phyloP scores from a whole-genome alignment of 2,797 vertebrate genomes.

The Hoplostethus mediterraneus region DNA sequence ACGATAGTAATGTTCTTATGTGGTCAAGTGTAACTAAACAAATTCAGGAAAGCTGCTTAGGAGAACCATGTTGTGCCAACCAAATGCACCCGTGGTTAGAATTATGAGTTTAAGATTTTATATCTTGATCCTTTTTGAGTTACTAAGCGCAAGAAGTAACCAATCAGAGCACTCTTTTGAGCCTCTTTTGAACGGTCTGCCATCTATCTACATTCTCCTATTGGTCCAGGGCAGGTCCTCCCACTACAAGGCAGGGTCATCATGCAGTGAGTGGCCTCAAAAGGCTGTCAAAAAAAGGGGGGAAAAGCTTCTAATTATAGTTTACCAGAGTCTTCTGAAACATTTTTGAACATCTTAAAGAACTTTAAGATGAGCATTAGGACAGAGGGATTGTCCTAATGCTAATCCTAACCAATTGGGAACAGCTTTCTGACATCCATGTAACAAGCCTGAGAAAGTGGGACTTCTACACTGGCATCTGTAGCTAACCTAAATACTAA shows the following conservation, averaged over 20 bases:
- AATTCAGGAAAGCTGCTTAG: not conserved
- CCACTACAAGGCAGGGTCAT: slow-evolving; percentile 61
- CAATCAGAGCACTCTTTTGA: slow-evolving; percentile 24
- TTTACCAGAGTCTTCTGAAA: not conserved
- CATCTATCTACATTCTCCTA: slow-evolving; percentile 28
- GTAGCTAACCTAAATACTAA: slow-evolving; percentile 1
- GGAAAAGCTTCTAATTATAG: not conserved
- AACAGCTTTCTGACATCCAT: not conserved
- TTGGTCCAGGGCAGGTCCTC: slow-evolving; percentile 27
- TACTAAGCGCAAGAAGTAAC: not conserved
- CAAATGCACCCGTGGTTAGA: not conserved
- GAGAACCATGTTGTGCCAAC: not conserved
- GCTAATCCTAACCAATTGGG: slow-evolving; percentile 2
- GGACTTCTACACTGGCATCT: slow-evolving; percentile 5
- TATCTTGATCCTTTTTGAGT: not conserved
- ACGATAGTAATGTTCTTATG: not conserved
- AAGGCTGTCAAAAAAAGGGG: not conserved
- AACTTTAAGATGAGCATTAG: not conserved
- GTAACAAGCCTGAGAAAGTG: not conserved
- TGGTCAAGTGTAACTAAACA: not conserved
- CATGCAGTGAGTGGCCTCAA: slow-evolving; percentile 5
- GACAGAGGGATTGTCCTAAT: not conserved
- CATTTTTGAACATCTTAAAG: not conserved
- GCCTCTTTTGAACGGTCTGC: slow-evolving; percentile 34
- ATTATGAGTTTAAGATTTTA: not conserved